Percentiles rank a stretch among this genome's conserved stretches.
phyloP scores from a whole-genome alignment of 64 coral and sea anemone genomes.

The Platygyra sinensis region DNA sequence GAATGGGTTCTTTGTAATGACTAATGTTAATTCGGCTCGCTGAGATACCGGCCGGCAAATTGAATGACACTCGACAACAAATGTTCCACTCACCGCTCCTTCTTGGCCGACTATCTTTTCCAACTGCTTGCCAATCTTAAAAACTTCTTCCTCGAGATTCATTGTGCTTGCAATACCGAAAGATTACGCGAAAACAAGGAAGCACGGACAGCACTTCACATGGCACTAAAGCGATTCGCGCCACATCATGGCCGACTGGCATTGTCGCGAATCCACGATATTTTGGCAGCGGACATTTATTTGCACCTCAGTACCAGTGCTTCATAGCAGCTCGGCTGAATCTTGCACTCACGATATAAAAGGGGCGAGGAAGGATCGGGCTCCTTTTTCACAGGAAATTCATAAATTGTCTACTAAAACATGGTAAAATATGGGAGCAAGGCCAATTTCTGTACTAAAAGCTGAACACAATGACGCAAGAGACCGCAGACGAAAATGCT shows the following conservation, averaged over 20 bases:
- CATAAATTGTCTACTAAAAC: no score
- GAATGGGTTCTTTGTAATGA: background rate
- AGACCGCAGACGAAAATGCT: no score
- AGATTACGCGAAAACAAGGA: background rate
- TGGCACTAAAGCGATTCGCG: background rate
- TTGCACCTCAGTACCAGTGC: no score
- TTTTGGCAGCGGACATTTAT: background rate
- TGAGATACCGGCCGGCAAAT: background rate
- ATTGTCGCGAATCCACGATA: background rate
- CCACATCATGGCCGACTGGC: constrained; percentile 30
- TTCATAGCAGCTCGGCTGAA: no score
- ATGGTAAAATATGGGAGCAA: no score
- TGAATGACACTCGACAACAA: background rate
- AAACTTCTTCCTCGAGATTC: constrained; percentile 73
- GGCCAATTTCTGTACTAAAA: no score
- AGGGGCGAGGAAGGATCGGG: no score
- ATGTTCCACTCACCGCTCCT: constrained; percentile 51
- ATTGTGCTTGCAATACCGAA: constrained; percentile 27
- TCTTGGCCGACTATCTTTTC: constrained; percentile 80
- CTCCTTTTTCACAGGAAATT: no score
- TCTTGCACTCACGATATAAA: no score
- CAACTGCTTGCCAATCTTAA: constrained; percentile 72
- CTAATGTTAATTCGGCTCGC: background rate
- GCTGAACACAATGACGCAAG: no score
- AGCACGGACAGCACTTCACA: background rate